Evolutionary conservation across 2,113 vertebrate genomes (phyloP).

Genomic region (Micronycteris hirsuta): DNA sequence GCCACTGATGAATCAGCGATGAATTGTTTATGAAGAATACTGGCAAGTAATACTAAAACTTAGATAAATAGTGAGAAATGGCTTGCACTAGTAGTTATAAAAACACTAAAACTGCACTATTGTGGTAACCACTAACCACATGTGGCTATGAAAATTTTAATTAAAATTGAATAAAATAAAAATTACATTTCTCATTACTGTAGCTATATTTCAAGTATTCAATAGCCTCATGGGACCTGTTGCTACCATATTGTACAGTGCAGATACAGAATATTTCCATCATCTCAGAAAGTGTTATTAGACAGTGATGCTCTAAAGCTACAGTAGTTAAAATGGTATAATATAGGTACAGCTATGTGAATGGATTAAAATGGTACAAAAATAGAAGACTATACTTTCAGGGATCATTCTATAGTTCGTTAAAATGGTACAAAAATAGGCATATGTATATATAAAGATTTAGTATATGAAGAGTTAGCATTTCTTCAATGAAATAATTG

Average conservation of each 20-base stretch:
- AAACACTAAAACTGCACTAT: background rate
- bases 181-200: background rate
- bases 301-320: background rate
- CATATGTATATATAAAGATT: background rate
- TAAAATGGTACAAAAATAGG: background rate
- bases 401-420: too few relatives aligned
- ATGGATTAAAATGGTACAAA: background rate
- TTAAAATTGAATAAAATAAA: background rate
- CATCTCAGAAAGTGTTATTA: background rate
- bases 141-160: background rate
- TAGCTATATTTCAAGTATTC: background rate
- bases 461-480: background rate
- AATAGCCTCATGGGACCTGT: background rate
- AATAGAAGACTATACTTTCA: too few relatives aligned
- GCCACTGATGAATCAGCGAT: background rate
- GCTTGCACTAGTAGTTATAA: background rate
- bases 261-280: background rate
- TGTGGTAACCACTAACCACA: background rate
- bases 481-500: background rate
- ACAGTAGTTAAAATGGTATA: background rate
- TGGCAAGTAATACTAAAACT: background rate
- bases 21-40: background rate
- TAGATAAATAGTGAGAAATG: background rate
- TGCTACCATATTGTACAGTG: background rate
- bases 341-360: background rate